Conservation (phyloP, 35 echinoderm and acorn worm genomes). For the Eucidaris tribuloides region DNA sequence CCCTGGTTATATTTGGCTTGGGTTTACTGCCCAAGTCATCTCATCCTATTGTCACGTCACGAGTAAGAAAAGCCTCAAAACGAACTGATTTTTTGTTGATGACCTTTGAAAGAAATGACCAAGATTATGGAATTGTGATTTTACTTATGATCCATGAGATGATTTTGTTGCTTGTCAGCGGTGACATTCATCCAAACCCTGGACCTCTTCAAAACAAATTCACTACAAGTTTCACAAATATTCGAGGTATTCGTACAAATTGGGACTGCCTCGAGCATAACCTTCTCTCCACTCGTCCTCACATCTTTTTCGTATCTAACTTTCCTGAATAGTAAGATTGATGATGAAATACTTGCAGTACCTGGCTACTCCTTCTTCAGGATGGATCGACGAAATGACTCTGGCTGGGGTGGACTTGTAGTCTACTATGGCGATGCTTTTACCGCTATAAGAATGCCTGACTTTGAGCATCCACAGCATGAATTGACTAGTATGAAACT, state of each 20-base stretch:
- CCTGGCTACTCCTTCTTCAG: constrained; percentile 18
- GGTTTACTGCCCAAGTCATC: constrained; percentile 1
- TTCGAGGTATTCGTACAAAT: constrained; percentile 13
- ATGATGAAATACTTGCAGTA: background rate
- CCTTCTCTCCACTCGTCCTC: background rate
- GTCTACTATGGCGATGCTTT: constrained; percentile 14
- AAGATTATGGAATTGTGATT: background rate
- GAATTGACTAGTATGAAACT: background rate
- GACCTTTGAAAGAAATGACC: background rate
- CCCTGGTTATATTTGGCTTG: background rate
- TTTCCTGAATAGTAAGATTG: constrained; percentile 22
- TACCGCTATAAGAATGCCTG: constrained; percentile 5
- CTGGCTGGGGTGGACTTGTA: constrained; percentile 17
- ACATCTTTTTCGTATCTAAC: constrained; percentile 15
- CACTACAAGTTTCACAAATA: background rate
- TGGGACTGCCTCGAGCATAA: background rate
- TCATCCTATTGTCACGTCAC: background rate
- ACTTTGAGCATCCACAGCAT: constrained; percentile 23
- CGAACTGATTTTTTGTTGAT: background rate
- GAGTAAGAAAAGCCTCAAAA: background rate
- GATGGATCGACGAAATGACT: background rate
- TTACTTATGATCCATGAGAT: background rate
- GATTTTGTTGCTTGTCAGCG: background rate
- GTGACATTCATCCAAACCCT: background rate
- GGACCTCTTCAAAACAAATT: background rate